phyloP scores from a whole-genome alignment of 2,113 vertebrate genomes.

The Poeciliopsis retropinna region DNA sequence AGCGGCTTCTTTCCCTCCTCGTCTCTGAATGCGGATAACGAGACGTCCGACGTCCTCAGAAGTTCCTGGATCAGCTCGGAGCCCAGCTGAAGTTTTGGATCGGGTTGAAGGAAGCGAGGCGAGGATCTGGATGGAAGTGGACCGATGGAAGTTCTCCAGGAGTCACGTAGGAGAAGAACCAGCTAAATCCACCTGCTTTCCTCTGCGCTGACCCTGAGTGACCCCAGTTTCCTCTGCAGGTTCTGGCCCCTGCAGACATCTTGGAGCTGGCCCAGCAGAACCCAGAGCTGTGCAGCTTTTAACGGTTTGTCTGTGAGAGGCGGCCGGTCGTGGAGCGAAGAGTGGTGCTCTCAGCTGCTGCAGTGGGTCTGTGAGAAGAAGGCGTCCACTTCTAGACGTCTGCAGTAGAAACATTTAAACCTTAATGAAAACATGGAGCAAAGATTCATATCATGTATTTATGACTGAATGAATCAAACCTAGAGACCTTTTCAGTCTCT shows the following conservation, averaged over 20 bases:
- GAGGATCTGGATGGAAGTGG: not conserved
- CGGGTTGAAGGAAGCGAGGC: not conserved
- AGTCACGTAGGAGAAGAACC: slow-evolving; percentile 3
- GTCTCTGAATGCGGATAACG: not conserved
- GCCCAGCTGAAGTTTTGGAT: slow-evolving; percentile 24
- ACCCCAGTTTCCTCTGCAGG: not conserved
- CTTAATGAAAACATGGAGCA: not conserved
- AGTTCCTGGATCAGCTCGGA: slow-evolving; percentile 20
- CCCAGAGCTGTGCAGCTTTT: slow-evolving; percentile 18
- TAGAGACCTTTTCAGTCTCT: no score
- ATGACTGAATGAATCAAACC: not conserved
- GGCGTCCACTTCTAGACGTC: not conserved
- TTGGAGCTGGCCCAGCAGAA: accelerated
- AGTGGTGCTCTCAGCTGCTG: accelerated
- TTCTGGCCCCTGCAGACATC: not conserved
- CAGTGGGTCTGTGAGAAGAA: slow-evolving; percentile 25
- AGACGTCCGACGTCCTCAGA: not conserved
- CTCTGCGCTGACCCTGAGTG: not conserved
- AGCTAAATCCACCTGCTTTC: not conserved
- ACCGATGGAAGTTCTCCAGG: not conserved
- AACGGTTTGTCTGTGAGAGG: not conserved
- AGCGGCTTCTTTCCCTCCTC: not conserved
- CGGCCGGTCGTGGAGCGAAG: not conserved
- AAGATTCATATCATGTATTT: not conserved
- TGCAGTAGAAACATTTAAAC: not conserved